Percentiles rank a stretch among this genome's conserved stretches.
Evolutionary conservation across 2,888 invertebrate genomes (phyloP).

Genomic region (Lycaena phlaeas): DNA sequence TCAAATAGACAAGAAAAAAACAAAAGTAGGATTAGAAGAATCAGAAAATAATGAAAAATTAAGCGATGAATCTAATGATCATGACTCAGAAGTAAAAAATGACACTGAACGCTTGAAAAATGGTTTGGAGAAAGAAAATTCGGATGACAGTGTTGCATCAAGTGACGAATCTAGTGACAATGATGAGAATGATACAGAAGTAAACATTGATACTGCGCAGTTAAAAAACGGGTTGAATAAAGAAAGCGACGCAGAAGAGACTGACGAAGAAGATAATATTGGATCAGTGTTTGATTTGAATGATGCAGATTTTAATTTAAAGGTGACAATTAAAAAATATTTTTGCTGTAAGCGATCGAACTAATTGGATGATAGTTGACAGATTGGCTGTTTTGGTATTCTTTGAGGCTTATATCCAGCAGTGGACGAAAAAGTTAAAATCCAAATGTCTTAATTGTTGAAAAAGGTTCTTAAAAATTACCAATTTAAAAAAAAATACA

Average conservation of each 20-base stretch:
- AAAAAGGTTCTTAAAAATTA: too few species aligned
- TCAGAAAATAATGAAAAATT: constrained; percentile 10
- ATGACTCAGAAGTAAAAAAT: constrained; percentile 18
- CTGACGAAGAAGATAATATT: constrained; percentile 27
- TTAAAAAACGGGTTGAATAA: constrained; percentile 6
- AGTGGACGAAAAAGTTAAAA: too few species aligned
- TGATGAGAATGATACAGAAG: constrained; percentile 30
- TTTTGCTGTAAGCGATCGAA: not conserved
- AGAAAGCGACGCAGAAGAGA: constrained; percentile 11
- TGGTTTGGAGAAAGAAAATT: constrained; percentile 17
- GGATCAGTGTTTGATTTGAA: constrained; percentile 44
- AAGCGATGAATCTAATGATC: constrained; percentile 10
- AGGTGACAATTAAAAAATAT: constrained; percentile 28
- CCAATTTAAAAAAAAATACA: too few species aligned
- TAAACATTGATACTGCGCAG: constrained; percentile 18
- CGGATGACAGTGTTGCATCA: constrained; percentile 12
- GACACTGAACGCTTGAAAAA: constrained; percentile 15
- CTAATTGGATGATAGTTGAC: not conserved
- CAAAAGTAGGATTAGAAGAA: constrained; percentile 9
- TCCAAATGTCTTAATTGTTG: too few species aligned
- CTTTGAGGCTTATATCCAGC: too few species aligned
- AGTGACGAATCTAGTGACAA: constrained; percentile 23
- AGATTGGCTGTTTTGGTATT: not conserved
- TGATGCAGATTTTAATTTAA: constrained; percentile 47
- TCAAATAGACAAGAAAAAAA: not conserved